Conservation (phyloP, 1,140 invertebrate species). For the Charaxes varanes region DNA sequence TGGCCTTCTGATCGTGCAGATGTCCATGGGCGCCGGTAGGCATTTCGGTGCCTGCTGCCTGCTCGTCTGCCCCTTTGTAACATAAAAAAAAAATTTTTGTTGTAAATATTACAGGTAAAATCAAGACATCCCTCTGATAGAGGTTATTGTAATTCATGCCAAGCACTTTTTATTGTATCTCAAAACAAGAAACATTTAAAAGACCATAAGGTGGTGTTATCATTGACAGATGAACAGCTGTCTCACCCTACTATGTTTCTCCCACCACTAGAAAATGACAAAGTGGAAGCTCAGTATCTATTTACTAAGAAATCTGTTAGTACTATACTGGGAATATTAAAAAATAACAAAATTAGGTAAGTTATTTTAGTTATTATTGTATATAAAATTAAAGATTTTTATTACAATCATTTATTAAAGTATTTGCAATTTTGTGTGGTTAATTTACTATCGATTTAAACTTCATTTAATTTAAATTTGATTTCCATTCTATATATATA, state of each 20-base stretch:
- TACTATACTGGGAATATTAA: constrained; percentile 50
- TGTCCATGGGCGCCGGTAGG: no score
- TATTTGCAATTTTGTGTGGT: no score
- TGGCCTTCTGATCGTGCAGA: no score
- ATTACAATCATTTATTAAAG: no score
- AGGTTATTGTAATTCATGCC: constrained; percentile 79
- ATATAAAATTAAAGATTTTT: constrained; percentile 1
- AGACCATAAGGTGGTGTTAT: constrained; percentile 46
- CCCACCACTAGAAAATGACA: constrained; percentile 52
- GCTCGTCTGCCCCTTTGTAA: no score
- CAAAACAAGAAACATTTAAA: constrained; percentile 50
- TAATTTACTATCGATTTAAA: no score
- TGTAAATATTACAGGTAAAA: constrained; percentile 51
- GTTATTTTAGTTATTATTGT: constrained; percentile 2
- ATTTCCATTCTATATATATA: no score
- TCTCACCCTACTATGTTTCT: constrained; percentile 42
- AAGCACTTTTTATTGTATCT: constrained; percentile 71
- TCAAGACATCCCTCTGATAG: constrained; percentile 50
- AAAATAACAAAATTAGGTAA: constrained; percentile 63
- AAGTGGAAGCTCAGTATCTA: constrained; percentile 57
- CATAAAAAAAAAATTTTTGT: not conserved
- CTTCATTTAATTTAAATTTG: no score
- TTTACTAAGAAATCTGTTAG: constrained; percentile 56
- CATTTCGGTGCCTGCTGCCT: no score
- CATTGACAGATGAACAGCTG: constrained; percentile 50